These are phyloP conservation scores for Aradophagus sp. DNA, from an alignment of 1,140 invertebrate genomes.

Conservation along the genomic window DNA sequence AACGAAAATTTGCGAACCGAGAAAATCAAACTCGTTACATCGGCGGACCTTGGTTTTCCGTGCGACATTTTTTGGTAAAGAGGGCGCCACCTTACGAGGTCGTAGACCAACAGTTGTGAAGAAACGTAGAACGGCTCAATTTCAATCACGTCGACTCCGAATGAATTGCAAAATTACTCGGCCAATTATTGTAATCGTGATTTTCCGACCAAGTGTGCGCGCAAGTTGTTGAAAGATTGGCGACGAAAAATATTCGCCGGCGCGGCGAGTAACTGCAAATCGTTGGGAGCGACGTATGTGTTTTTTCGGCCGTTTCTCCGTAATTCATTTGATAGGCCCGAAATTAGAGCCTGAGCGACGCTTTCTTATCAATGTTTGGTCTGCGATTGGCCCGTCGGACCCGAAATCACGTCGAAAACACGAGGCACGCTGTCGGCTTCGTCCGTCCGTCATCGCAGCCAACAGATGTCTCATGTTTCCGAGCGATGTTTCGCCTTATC, in stretches of 20 bases:
- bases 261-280: no score
- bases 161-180: no score
- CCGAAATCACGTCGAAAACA: conserved; percentile 36
- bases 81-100: conserved; percentile 41
- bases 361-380: conserved; percentile 59
- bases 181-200: no score
- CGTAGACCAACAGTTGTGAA: background rate
- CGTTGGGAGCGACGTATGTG: no score
- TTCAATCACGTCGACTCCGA: no score
- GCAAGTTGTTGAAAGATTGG: no score
- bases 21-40: background rate
- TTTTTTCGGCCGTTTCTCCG: no score
- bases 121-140: background rate
- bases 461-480: conserved; percentile 52
- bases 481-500: conserved; percentile 47
- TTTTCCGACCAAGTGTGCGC: no score
- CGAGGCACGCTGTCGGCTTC: conserved; percentile 16
- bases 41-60: conserved; percentile 1
- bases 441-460: conserved; percentile 28
- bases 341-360: conserved; percentile 27
- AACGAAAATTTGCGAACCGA: background rate
- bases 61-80: conserved; percentile 23
- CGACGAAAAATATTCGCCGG: no score
- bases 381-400: conserved; percentile 49
- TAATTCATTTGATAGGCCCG: no score